phyloP scores from a whole-genome alignment of 2,888 invertebrate genomes.

The Chydorus sphaericus region DNA sequence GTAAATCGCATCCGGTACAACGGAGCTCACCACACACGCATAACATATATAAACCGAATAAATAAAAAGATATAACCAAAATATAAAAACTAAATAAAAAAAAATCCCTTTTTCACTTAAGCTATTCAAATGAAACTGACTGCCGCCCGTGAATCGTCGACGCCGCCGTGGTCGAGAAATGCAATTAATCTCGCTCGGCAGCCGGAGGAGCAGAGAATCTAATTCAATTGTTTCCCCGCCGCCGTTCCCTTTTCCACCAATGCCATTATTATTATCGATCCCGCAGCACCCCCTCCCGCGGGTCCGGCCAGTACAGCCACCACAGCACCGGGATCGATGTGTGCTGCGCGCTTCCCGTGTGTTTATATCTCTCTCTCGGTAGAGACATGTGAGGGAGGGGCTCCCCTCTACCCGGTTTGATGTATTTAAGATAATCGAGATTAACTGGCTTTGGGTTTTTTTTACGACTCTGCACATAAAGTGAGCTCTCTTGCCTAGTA shows the following conservation, averaged over 20 bases:
- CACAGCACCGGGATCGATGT: not conserved
- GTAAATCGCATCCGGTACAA: too few relatives aligned
- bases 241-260: not conserved
- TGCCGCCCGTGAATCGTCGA: too few relatives aligned
- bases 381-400: not conserved
- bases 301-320: not conserved
- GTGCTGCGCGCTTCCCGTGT: not conserved
- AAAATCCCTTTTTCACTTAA: not conserved
- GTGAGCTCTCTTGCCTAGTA: too few relatives aligned
- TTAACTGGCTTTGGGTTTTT: not conserved
- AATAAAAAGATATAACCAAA: slow-evolving; percentile 1
- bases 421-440: slow-evolving; percentile 1
- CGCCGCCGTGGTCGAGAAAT: not conserved
- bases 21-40: too few relatives aligned
- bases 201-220: too few relatives aligned
- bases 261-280: slow-evolving; percentile 7
- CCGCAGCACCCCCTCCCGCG: not conserved
- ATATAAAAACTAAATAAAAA: not conserved
- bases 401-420: not conserved
- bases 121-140: slow-evolving; percentile 1
- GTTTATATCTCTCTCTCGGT: slow-evolving; percentile 1
- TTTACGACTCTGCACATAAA: too few relatives aligned
- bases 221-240: not conserved
- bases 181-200: slow-evolving; percentile 2
- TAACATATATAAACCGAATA: too few relatives aligned